Evolutionary conservation across 2,888 invertebrate species (phyloP), one percentile per base, ranked within the genome.

Genomic region (Leptinotarsa peninsularis): DNA sequence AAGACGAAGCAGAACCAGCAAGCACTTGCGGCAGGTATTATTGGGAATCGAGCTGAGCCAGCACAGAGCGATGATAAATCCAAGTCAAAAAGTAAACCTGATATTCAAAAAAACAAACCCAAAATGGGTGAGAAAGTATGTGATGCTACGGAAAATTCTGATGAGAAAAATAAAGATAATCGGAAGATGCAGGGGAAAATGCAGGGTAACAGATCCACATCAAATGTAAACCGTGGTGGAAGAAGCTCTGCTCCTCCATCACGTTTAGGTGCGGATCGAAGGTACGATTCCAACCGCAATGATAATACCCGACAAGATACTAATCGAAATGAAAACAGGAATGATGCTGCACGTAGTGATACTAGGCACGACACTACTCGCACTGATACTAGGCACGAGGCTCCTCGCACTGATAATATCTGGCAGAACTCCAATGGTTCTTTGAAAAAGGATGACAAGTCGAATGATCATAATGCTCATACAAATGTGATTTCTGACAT

Each of bases 141-240:
- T 93, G 95, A 95, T 86, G 94, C 95, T 21, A 94, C 95, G 10
- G 96, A 96, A 88, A 94, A 94, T 89, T 95, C 95, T 87, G 95
- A 93, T 78, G 89, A 88, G 14, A 89, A 88, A 72, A 88, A 88
- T 67, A 89, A 88, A 73, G 89, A 88, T 68, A 82, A 86, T 27
- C 76, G 78, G 21, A 81, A 80, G 50, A 33, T 72, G 15, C 82
- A 80, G 73, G 76, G 70, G 49, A 78, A 73, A 52, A 60, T 58
- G 54, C 49, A 56, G 17, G 76, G 66, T 14, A 79, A 78, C 18
- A 80, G 78, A 21, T 67, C 79, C 2, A 71, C 80, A 4, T 77
- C 80, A 67, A 74, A 88, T 85, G 73, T 82, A 81, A 54, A 86
- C 86, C 54, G 81, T 33, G 56, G 82, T 23, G 75, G 82, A 23